Evolutionary conservation across 2,888 invertebrate species (phyloP).

Genomic region (Alcis repandata): DNA sequence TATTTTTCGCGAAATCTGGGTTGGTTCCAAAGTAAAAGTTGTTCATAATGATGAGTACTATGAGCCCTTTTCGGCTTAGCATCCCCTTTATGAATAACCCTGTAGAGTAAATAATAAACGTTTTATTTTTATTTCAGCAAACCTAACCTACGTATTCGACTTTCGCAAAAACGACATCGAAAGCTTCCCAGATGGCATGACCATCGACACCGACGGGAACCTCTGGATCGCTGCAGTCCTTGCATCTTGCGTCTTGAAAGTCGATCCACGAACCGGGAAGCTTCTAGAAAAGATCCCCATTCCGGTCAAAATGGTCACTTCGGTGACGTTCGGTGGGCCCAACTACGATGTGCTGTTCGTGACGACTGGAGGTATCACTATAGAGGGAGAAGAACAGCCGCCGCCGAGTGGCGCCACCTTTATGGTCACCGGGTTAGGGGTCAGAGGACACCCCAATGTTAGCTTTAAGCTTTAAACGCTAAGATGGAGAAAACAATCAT

Average conservation of each 20-base stretch:
- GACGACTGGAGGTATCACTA: conserved; percentile 82
- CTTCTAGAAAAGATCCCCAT: conserved; percentile 85
- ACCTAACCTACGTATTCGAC: conserved; percentile 87
- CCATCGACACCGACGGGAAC: conserved; percentile 91
- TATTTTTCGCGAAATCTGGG: too few relatives aligned
- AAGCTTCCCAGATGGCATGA: conserved; percentile 90
- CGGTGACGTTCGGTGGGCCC: conserved; percentile 91
- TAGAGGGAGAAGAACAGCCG: conserved; percentile 62
- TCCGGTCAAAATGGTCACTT: conserved; percentile 89
- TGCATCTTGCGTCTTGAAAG: conserved; percentile 85
- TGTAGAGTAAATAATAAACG: too few relatives aligned
- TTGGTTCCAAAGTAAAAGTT: too few relatives aligned
- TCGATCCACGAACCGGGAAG: conserved; percentile 85
- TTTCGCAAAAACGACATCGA: conserved; percentile 74
- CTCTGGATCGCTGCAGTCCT: conserved; percentile 91
- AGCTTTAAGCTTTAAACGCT: conserved; percentile 57
- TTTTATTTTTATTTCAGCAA: conserved; percentile 75
- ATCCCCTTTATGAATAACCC: too few relatives aligned
- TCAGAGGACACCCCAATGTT: conserved; percentile 80
- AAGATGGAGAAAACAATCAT: not conserved
- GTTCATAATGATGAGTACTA: too few relatives aligned
- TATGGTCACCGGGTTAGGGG: conserved; percentile 88
- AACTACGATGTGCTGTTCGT: conserved; percentile 90
- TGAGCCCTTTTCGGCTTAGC: too few relatives aligned
- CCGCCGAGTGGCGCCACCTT: conserved; percentile 87